These are phyloP conservation scores for Pissodes strobi DNA, from an alignment of 1,140 invertebrate species.

Conservation along the genomic window DNA sequence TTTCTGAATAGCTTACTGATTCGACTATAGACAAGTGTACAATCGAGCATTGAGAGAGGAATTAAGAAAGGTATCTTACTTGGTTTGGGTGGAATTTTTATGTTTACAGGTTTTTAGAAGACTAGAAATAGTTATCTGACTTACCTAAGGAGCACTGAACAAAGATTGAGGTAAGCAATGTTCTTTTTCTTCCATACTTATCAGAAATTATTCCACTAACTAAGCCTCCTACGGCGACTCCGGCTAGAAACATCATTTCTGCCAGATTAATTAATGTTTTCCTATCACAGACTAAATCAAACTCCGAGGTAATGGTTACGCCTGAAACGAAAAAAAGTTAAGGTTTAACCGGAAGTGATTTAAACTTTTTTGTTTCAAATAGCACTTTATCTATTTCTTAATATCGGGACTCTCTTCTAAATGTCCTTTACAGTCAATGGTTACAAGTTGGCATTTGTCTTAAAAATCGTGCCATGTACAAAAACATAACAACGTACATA, in stretches of 20 bases:
- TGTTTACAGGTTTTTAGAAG: no score
- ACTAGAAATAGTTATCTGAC: not conserved
- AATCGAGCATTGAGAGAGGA: no score
- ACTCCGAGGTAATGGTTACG: constrained; percentile 67
- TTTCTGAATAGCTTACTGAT: no score
- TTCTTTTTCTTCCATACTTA: constrained; percentile 75
- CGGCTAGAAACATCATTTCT: constrained; percentile 71
- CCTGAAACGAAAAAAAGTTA: constrained; percentile 54
- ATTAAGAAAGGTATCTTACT: no score
- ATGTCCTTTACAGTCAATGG: no score
- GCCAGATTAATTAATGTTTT: constrained; percentile 66
- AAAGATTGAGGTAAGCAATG: constrained; percentile 70
- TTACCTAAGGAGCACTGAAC: constrained; percentile 68
- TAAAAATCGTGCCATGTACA: no score
- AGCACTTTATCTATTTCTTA: not conserved
- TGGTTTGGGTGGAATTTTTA: no score
- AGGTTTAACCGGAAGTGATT: not conserved
- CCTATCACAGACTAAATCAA: constrained; percentile 68
- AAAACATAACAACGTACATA: no score
- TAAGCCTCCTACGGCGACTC: constrained; percentile 70
- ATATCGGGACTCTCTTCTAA: not conserved
- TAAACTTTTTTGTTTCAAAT: not conserved
- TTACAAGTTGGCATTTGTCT: no score
- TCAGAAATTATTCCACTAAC: constrained; percentile 74
- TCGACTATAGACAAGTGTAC: no score